Evolutionary conservation across 1,140 invertebrate genomes (phyloP), one percentile per base, ranked within the genome.

Genomic region (Schlechtendalia chinensis): DNA sequence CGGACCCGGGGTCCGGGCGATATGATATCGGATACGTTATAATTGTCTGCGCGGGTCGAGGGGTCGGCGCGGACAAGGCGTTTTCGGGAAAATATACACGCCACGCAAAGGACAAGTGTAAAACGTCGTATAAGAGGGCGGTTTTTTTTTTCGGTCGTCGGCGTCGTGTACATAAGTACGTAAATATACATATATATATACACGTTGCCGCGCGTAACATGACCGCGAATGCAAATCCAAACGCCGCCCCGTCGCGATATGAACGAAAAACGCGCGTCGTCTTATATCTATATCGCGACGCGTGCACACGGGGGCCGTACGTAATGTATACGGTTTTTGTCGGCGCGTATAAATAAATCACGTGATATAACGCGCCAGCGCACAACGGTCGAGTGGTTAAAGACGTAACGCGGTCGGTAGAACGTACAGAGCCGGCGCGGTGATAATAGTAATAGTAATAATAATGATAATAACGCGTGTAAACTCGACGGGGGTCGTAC

Each of bases 11-110:
- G n/a, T n/a, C n/a, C n/a, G n/a, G 47, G 67, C 45, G 50, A 69
- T 50, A 50, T 14, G 71, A 56, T 56, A 74, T 74, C 71, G 27
- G 24, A 56, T 74, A 58, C 29, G 53, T 50, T n/a, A 50, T 69
- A 69, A 69, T 69, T 69, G 67, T 69, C 65, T 19, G 19, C 16
- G 29, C 1, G 19, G 17, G 39, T 0, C 32, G 22, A 50, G 67
- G 6, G 67, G 39, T 39, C 50, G n/a, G 67, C 22, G 45, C 32
- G 8, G 32, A 47, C 16, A 27, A 50, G 45, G 67, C 39, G 67
- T 69, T 69, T 50, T 69, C n/a, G 16, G 8, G 47, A 69, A 69
- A 50, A 50, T 69, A 54, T 16, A 19, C 2, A 54, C 32, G 32
- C 32, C 32, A 8, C 10, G 17, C 10, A 75, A 77, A 58, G 59